Evolutionary conservation across 2,113 vertebrate genomes (phyloP).

Genomic region (Cepphus grylle): DNA sequence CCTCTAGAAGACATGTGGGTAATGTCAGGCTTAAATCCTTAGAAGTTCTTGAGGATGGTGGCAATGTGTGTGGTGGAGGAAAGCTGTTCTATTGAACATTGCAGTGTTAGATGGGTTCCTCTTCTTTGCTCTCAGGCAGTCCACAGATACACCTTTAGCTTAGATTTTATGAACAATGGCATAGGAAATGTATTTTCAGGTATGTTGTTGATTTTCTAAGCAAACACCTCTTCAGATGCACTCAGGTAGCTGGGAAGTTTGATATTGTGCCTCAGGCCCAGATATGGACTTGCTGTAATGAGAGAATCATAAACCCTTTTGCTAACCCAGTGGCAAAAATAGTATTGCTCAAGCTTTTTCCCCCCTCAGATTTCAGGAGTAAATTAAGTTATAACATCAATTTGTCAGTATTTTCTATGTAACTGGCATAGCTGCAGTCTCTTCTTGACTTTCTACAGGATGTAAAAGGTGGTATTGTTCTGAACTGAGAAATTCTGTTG

Average conservation of each 20-base stretch:
- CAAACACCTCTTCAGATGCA: background rate
- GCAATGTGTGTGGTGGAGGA: background rate
- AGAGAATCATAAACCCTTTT: background rate
- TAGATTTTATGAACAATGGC: background rate
- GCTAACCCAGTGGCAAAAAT: background rate
- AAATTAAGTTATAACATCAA: background rate
- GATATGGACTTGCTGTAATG: background rate
- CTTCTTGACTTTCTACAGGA: background rate
- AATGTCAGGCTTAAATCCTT: background rate
- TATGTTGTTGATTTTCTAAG: background rate
- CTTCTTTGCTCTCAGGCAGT: background rate
- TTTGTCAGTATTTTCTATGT: background rate
- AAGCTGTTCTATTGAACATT: background rate
- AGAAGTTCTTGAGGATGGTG: background rate
- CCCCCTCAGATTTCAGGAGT: background rate
- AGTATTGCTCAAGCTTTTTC: background rate
- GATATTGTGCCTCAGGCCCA: background rate
- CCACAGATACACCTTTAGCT: background rate
- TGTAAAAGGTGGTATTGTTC: background rate
- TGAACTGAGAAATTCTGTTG: background rate
- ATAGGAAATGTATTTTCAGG: background rate
- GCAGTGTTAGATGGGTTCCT: background rate
- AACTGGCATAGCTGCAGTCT: background rate
- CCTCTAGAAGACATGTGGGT: background rate
- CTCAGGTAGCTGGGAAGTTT: background rate